Evolutionary conservation across 92 coral and sea anemone species (phyloP).

Genomic region (Phymanthus crucifer): DNA sequence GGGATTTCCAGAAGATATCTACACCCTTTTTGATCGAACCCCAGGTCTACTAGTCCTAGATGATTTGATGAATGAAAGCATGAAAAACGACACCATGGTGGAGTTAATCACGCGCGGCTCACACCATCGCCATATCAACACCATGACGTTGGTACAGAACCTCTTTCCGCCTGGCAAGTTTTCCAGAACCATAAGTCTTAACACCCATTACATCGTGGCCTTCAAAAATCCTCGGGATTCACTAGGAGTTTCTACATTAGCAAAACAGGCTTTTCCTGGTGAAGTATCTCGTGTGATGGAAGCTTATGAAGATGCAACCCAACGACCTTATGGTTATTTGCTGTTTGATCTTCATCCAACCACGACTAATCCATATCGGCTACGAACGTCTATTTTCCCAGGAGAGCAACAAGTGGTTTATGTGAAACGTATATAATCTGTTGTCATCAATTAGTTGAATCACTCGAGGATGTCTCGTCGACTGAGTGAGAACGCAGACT

Average conservation of each 20-base stretch:
- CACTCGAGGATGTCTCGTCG: slow-evolving; percentile 15
- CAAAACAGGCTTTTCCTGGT: no score
- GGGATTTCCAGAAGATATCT: no score
- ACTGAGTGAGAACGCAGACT: slow-evolving; percentile 9
- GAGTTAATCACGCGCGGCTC: slow-evolving; percentile 16
- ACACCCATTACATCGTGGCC: slow-evolving; percentile 10
- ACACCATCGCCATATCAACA: slow-evolving; percentile 9
- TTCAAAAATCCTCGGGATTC: not conserved
- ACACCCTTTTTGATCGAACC: no score
- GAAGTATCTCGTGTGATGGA: no score
- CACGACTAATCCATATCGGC: slow-evolving; percentile 8
- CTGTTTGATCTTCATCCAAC: slow-evolving; percentile 11
- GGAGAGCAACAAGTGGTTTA: slow-evolving; percentile 17
- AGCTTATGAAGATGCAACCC: slow-evolving; percentile 9
- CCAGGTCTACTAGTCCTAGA: not conserved
- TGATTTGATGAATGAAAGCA: slow-evolving; percentile 17
- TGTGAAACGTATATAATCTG: slow-evolving; percentile 6
- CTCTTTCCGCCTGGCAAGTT: not conserved
- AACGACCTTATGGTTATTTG: slow-evolving; percentile 5
- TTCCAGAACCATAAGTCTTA: not conserved
- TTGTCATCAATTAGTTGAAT: not conserved
- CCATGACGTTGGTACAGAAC: not conserved
- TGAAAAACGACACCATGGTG: slow-evolving; percentile 21
- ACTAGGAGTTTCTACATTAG: no score
- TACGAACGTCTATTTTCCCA: slow-evolving; percentile 6